Percentiles rank a stretch among this genome's conserved stretches.
phyloP scores from a whole-genome alignment of 1,140 invertebrate genomes.

The Drosophila setifemur region DNA sequence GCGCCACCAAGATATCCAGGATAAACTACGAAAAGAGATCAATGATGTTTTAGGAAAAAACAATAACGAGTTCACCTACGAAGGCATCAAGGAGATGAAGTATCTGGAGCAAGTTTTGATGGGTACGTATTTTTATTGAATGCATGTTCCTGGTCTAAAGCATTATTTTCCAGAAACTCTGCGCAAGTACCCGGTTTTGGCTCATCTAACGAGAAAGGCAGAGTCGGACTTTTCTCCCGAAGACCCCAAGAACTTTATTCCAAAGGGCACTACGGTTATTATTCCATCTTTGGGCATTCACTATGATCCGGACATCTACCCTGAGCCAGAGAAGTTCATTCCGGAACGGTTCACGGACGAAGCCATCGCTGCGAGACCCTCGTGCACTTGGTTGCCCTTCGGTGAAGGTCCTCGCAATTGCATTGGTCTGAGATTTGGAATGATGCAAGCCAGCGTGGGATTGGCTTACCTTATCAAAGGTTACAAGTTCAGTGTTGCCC shows the following conservation, averaged over 20 bases:
- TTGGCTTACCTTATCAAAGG: conserved; percentile 77
- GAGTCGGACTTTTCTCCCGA: conserved; percentile 84
- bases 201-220: conserved; percentile 84
- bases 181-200: conserved; percentile 86
- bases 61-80: conserved; percentile 84
- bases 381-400: conserved; percentile 63
- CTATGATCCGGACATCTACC: conserved; percentile 82
- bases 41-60: conserved; percentile 83
- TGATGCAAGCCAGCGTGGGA: conserved; percentile 85
- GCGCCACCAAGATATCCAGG: conserved; percentile 85
- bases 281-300: conserved; percentile 86
- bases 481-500: conserved; percentile 52
- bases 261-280: conserved; percentile 85
- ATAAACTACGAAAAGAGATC: conserved; percentile 85
- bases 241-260: conserved; percentile 84
- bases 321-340: conserved; percentile 83
- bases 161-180: conserved; percentile 84
- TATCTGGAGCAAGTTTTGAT: conserved; percentile 86
- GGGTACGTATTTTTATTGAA: no score
- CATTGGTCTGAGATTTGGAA: conserved; percentile 85
- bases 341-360: conserved; percentile 84
- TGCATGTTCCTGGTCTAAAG: not conserved
- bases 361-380: conserved; percentile 47
- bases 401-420: conserved; percentile 69
- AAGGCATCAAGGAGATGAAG: conserved; percentile 85